Base-by-base conservation (phyloP, 2,113 vertebrate genomes). In the Puffinus mauretanicus region DNA sequence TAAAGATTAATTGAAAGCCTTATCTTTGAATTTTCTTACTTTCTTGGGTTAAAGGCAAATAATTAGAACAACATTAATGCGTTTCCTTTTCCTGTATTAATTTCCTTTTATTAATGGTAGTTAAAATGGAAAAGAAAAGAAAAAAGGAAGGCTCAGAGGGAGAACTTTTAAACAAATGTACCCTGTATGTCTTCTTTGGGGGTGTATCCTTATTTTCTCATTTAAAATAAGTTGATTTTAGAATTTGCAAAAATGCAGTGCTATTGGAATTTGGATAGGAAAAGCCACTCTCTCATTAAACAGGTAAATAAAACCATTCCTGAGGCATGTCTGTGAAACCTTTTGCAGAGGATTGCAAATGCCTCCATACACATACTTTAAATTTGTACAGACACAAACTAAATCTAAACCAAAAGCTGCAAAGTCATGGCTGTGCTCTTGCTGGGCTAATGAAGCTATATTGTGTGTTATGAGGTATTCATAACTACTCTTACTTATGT, bases 1-100 rank as follows among this genome's bases (percentile, higher is more conserved):
- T 96, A 96, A 97, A 95, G 97, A 95, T 96, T 96, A 97, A 97
- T 95, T 96, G 90, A 72, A 96, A 96, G 42, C 3, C 91, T 93
- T 97, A 91, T 96, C 78, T 95, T 94, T 91, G 92, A 96, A 82
- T 96, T 96, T 95, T 92, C 66, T 80, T 71, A 83, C 70, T 94
- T 94, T 90, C 77, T 57, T 81, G 72, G 46, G 85, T 95, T 96
- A 93, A 97, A 97, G 73, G 82, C 75, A 70, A 96, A 94, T 72
- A 27, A 79, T 95, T 96, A 95, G 87, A 96, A 62, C 32, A 88
- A 77, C 73, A 84, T 51, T 58, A 92, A 73, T 86, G 30, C 2
- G 14, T 69, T 93, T 62, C 6, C 6, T 90, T 89, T 81, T 49
- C 24, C 58, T 66, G 13, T 79, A 92, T 47, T 92, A 87, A 93